Percentiles rank a stretch among this genome's conserved stretches.
Evolutionary conservation across 2,113 vertebrate species (phyloP).

Genomic region (Anguilla rostrata): DNA sequence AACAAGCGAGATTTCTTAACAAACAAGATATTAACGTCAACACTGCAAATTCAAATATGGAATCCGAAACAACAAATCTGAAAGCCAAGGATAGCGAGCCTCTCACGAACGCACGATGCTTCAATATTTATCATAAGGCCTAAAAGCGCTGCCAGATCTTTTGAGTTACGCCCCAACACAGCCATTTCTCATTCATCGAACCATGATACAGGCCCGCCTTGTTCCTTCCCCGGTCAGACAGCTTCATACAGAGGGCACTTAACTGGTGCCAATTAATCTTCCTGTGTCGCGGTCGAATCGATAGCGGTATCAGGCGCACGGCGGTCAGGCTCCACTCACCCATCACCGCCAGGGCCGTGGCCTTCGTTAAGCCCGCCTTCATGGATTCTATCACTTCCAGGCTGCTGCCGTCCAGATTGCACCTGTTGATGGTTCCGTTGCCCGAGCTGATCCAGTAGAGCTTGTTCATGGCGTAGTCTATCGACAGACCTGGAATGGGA

Average conservation of each 20-base stretch:
- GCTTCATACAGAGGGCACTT: slow-evolving; percentile 33
- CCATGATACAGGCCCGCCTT: neutral
- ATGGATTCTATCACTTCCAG: slow-evolving; percentile 84
- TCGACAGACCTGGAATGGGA: slow-evolving; percentile 72
- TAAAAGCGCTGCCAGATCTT: neutral
- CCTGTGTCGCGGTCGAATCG: slow-evolving; percentile 26
- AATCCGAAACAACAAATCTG: neutral
- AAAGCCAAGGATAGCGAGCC: neutral
- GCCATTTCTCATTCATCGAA: neutral
- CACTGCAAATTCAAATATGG: neutral
- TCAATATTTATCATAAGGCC: neutral
- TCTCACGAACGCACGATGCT: neutral
- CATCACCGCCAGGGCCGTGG: slow-evolving; percentile 83
- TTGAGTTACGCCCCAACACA: neutral
- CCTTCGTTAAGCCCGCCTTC: slow-evolving; percentile 82
- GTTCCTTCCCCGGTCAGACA: slow-evolving; percentile 17
- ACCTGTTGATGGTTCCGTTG: slow-evolving; percentile 85
- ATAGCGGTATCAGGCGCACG: slow-evolving; percentile 19
- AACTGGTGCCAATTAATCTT: slow-evolving; percentile 45
- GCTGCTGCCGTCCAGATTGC: slow-evolving; percentile 80
- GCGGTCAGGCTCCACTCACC: slow-evolving; percentile 69
- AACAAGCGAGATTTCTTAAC: neutral
- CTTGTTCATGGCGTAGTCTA: slow-evolving; percentile 81
- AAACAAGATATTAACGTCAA: slow-evolving; percentile 27
- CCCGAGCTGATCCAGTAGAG: slow-evolving; percentile 88